Conservation (phyloP, 2,797 vertebrate species). For the Tenualosa thibaudeaui region DNA sequence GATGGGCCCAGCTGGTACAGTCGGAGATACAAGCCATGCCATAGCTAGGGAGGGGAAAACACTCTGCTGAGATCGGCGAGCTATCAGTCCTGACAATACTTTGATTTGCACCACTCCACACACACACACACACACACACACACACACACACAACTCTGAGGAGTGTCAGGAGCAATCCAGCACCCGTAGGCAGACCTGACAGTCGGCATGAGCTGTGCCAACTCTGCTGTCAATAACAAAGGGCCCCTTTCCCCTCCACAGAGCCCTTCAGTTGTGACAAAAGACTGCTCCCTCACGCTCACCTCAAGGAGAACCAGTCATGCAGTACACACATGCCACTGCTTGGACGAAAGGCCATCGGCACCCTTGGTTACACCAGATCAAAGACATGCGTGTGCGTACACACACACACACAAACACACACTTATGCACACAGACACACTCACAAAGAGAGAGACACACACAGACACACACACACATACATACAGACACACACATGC, state of each 20-base stretch:
- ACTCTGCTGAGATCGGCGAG: background rate
- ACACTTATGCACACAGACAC: background rate
- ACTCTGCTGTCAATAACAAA: background rate
- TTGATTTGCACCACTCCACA: background rate
- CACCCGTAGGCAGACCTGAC: background rate
- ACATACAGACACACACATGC: background rate
- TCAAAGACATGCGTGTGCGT: no score
- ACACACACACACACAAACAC: background rate
- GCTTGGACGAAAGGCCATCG: no score
- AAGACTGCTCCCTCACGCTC: background rate
- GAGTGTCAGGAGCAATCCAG: background rate
- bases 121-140: conserved; percentile 7
- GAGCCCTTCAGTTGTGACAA: background rate
- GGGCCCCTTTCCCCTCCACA: background rate
- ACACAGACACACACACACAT: background rate
- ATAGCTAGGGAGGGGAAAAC: background rate
- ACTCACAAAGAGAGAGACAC: background rate
- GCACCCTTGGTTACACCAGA: no score
- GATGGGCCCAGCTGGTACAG: conserved; percentile 39
- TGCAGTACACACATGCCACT: no score
- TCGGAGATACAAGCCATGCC: background rate
- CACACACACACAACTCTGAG: background rate
- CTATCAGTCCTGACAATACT: background rate
- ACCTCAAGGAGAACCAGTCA: background rate
- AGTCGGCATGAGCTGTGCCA: background rate